Conservation (phyloP, 2,888 invertebrate genomes). For the Noctua pronuba region DNA sequence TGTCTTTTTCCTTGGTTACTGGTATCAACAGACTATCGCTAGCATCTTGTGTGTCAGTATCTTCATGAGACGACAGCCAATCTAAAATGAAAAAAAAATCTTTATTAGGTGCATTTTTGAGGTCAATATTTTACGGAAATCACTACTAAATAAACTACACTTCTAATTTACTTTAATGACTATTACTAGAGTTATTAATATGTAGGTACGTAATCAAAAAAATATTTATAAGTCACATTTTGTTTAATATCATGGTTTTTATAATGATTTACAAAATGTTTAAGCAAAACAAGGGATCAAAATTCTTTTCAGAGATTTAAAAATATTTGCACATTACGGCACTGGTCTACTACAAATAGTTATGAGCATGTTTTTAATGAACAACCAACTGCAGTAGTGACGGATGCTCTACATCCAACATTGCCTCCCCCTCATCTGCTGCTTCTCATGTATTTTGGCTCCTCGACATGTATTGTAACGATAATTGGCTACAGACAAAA, state of each 20-base stretch:
- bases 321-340: not conserved
- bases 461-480: constrained; percentile 74
- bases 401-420: constrained; percentile 55
- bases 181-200: not conserved
- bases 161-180: not conserved
- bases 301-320: not conserved
- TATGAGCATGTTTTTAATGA: constrained; percentile 47
- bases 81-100: not conserved
- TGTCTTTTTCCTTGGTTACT: not conserved
- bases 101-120: not conserved
- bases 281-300: not conserved
- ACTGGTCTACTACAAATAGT: constrained; percentile 43
- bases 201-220: not conserved
- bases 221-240: not conserved
- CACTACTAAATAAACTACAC: not conserved
- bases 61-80: not conserved
- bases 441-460: constrained; percentile 70
- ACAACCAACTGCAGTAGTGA: constrained; percentile 51
- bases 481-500: constrained; percentile 69
- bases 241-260: constrained; percentile 2
- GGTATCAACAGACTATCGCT: not conserved
- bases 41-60: not conserved
- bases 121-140: not conserved
- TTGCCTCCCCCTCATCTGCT: constrained; percentile 14
- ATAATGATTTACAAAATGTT: not conserved